Evolutionary conservation across 2,113 vertebrate species (phyloP).

Genomic region (Vulpes lagopus): DNA sequence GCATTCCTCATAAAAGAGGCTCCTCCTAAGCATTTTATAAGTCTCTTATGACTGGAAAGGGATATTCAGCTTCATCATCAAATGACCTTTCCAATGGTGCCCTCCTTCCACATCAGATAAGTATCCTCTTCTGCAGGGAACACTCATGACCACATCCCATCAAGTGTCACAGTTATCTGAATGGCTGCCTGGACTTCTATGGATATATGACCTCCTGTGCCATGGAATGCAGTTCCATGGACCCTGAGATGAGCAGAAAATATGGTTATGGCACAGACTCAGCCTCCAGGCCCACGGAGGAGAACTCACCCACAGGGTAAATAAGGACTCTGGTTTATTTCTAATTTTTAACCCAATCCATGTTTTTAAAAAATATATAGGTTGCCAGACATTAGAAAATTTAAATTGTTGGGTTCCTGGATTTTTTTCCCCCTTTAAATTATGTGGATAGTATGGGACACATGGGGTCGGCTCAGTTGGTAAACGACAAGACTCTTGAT

Average conservation of each 20-base stretch:
- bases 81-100: neutral
- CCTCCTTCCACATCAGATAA: neutral
- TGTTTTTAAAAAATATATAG: neutral
- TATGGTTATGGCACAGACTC: rapidly evolving
- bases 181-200: neutral
- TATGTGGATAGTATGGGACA: neutral
- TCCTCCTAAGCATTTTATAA: neutral
- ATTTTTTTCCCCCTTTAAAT: neutral
- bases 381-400: neutral
- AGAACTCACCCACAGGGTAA: neutral
- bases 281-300: no score
- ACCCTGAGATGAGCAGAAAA: neutral
- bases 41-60: neutral
- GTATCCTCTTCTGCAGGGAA: neutral
- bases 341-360: neutral
- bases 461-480: neutral
- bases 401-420: neutral
- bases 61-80: neutral
- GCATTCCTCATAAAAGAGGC: neutral
- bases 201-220: neutral
- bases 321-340: neutral
- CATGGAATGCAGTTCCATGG: rapidly evolving
- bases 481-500: neutral
- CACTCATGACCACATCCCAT: neutral
- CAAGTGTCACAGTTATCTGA: neutral